Percentiles rank a stretch among this genome's conserved stretches.
phyloP scores from a whole-genome alignment of 1,140 invertebrate genomes.

The Thaumatotibia leucotreta region DNA sequence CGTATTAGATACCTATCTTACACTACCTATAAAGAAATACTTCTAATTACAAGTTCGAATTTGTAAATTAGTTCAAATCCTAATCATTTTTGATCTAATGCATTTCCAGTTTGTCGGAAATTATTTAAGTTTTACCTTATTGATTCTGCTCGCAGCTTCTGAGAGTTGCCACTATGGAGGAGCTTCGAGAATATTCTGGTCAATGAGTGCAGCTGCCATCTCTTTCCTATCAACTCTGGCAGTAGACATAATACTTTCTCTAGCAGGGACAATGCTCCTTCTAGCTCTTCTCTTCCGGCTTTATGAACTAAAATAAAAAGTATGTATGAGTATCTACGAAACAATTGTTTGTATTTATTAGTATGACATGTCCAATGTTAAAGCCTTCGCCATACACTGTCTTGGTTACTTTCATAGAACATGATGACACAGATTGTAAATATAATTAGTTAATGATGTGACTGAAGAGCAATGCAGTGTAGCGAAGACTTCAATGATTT shows the following conservation, averaged over 20 bases:
- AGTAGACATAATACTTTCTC: conserved; percentile 91
- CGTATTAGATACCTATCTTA: too few relatives aligned
- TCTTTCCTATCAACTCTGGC: conserved; percentile 91
- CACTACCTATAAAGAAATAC: too few relatives aligned
- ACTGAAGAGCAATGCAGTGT: too few relatives aligned
- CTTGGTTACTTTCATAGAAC: background rate
- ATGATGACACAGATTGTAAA: background rate
- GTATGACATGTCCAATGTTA: conserved; percentile 8
- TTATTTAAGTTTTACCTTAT: too few relatives aligned
- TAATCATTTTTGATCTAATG: too few relatives aligned
- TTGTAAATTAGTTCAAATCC: too few relatives aligned
- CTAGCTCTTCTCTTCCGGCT: conserved; percentile 94
- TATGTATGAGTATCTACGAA: conserved; percentile 11
- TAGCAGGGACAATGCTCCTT: conserved; percentile 90
- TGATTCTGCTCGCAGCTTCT: conserved; percentile 91
- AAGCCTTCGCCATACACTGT: too few relatives aligned
- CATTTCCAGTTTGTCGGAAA: too few relatives aligned
- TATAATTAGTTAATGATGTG: too few relatives aligned
- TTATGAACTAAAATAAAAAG: conserved; percentile 86
- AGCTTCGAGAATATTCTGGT: conserved; percentile 94
- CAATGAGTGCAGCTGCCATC: conserved; percentile 97
- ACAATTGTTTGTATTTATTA: background rate
- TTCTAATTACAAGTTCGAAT: too few relatives aligned
- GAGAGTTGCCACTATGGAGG: conserved; percentile 93
- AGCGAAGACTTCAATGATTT: too few relatives aligned